phyloP scores from a whole-genome alignment of 2,113 vertebrate genomes.

The Ictalurus furcatus region DNA sequence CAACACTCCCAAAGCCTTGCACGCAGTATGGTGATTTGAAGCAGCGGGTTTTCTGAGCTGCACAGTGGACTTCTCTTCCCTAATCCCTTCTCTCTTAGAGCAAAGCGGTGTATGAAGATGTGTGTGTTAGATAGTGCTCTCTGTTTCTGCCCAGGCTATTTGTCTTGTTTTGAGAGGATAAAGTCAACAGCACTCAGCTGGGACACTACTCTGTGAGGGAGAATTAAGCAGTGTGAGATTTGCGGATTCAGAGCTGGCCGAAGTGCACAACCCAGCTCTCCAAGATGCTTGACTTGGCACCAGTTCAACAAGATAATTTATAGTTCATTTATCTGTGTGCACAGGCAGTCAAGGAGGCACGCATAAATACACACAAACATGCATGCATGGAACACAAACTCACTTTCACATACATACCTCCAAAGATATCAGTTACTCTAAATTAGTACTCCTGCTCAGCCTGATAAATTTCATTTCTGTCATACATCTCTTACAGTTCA shows the following conservation, averaged over 20 bases:
- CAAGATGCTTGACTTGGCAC: constrained; percentile 10
- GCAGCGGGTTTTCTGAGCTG: constrained; percentile 25
- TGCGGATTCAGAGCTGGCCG: neutral
- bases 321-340: neutral
- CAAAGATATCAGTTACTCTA: neutral
- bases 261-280: constrained; percentile 13
- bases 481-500: neutral
- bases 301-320: constrained; percentile 17
- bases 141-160: constrained; percentile 33
- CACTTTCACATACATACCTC: neutral
- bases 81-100: constrained; percentile 26
- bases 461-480: neutral
- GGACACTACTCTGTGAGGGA: neutral
- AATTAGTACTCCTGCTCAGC: neutral
- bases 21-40: constrained; percentile 33
- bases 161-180: constrained; percentile 35
- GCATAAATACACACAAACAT: neutral
- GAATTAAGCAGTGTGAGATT: constrained; percentile 20
- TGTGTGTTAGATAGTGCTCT: constrained; percentile 38
- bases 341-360: neutral
- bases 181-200: constrained; percentile 40
- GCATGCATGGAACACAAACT: constrained; percentile 11
- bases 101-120: constrained; percentile 46
- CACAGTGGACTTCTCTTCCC: constrained; percentile 11
- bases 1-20: constrained; percentile 9